Conservation (phyloP, 2,888 invertebrate species). For the Agriopis marginaria region DNA sequence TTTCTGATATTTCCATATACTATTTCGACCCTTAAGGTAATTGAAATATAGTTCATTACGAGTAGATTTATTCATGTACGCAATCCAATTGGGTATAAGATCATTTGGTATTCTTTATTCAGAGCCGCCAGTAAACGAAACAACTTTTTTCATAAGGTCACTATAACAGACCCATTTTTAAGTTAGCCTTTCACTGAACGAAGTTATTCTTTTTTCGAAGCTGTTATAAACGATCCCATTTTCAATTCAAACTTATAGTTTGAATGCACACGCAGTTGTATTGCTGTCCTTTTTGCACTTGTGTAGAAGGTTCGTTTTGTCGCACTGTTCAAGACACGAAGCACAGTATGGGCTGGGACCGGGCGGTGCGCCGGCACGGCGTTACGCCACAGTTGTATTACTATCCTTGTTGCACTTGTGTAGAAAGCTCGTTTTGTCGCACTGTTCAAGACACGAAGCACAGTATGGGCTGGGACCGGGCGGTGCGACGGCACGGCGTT, state of each 20-base stretch:
- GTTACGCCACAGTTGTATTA: slow-evolving; percentile 99
- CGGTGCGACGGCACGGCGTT: too few species aligned
- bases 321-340: neutral
- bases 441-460: neutral
- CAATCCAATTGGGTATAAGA: too few species aligned
- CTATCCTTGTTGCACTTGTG: slow-evolving; percentile 93
- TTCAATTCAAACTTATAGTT: neutral
- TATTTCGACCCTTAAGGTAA: too few species aligned
- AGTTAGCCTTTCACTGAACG: too few species aligned
- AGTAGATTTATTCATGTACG: too few species aligned
- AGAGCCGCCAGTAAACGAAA: too few species aligned
- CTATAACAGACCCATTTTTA: too few species aligned
- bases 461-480: neutral
- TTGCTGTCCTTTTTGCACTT: slow-evolving; percentile 96
- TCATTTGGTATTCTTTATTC: too few species aligned
- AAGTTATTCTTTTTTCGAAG: too few species aligned
- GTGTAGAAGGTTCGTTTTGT: neutral
- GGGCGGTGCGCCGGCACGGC: slow-evolving; percentile 6
- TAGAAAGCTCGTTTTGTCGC: neutral
- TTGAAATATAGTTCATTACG: too few species aligned
- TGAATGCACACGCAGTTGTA: slow-evolving; percentile 96
- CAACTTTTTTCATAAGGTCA: too few species aligned
- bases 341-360: neutral
- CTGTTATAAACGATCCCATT: neutral
- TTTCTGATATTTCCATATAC: too few species aligned